These are phyloP conservation scores for Nebria salina DNA, from an alignment of 2,888 invertebrate genomes.

Conservation along the genomic window DNA sequence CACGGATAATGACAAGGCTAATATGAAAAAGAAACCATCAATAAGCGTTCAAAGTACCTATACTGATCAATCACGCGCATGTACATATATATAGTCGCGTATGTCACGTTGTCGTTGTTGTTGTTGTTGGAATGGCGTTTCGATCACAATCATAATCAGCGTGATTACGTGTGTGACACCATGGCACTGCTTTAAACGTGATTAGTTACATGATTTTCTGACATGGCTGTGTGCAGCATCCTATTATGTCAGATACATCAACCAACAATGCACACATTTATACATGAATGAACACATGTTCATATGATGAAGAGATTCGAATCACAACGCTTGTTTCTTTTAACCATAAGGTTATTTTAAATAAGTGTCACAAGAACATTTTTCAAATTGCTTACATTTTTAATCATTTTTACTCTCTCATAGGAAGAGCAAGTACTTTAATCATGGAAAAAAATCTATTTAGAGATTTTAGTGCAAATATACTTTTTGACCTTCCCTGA, in stretches of 20 bases:
- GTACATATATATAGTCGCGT: not conserved
- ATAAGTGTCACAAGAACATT: no score
- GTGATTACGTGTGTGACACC: not conserved
- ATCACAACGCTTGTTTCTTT: not conserved
- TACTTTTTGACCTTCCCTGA: no score
- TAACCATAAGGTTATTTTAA: not conserved
- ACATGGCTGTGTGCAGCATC: not conserved
- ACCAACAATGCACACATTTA: not conserved
- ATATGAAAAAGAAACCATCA: not conserved
- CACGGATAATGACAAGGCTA: no score
- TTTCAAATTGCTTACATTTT: no score
- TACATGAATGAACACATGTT: not conserved
- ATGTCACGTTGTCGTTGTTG: not conserved
- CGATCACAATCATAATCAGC: not conserved
- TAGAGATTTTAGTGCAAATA: no score
- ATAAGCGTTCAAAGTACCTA: not conserved
- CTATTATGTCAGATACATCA: not conserved
- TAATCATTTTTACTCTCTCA: no score
- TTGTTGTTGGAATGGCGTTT: not conserved
- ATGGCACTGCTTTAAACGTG: slow-evolving; percentile 1
- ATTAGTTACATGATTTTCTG: not conserved
- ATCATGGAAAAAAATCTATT: no score
- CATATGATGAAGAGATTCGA: not conserved
- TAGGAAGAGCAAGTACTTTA: no score
- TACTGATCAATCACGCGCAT: not conserved